Evolutionary conservation across 2,888 invertebrate species (phyloP), one percentile per base, ranked within the genome.

Genomic region (Brachylomia viminalis): DNA sequence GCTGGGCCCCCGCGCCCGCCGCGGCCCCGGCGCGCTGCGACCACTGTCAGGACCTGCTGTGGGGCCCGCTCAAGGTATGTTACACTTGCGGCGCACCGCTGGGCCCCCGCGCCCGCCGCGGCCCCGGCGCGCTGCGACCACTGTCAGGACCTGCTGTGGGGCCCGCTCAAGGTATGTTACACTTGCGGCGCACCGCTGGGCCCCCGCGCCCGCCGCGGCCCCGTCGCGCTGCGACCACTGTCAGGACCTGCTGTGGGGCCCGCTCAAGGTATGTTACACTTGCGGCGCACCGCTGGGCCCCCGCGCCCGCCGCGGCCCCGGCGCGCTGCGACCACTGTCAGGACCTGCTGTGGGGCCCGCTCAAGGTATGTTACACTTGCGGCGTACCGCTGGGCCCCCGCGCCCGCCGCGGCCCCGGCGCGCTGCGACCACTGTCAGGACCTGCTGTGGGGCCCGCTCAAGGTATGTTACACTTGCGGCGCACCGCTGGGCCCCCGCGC

Each of bases 1-100:
- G 88, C 82, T 88, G 88, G 87, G 80, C 85, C 15, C 84, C 87
- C 72, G 86, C 87, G 33, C 98, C 99, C 98, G 95, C 97, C 99
- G 98, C 72, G 98, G 98, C 62, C 99, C 99, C 98, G 99, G 0
- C 96, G 97, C 99, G 87, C 98, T 98, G 97, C 97, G 98, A 99
- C 96, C 98, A 98, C 90, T 99, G 74, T 8, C 74, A 74, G 59
- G 99, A 95, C 97, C 98, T 74, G 47, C 98, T 99, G 99, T 74
- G 99, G 99, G 99, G 33, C 98, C 99, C 72, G 49, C 65, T 73
- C 38, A 68, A 68, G 68, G 68, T 68, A 54, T 11, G 52, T 33
- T 42, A 42, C 42, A 42, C 42, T 42, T 6, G 58, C 2, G 10
- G 98, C 49, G 27, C 65, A 11, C 61, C 33, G 33, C 30, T 59